phyloP scores from a whole-genome alignment of 2,113 vertebrate species.

The Grallaria varia region DNA sequence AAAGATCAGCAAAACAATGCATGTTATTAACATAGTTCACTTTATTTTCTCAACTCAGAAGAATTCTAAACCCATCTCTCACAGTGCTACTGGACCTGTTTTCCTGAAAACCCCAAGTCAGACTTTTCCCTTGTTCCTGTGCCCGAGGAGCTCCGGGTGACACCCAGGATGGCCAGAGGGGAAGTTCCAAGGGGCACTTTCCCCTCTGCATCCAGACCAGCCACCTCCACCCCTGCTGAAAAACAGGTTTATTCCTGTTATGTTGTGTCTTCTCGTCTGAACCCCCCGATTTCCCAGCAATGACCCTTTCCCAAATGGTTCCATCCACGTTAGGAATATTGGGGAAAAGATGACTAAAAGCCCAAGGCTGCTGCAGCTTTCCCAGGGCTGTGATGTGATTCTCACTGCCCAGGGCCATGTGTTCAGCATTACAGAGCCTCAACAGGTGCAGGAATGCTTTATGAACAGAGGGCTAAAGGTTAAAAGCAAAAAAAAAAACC shows the following conservation, averaged over 20 bases:
- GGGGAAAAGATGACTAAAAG: background rate
- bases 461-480: constrained; percentile 45
- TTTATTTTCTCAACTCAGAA: background rate
- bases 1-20: background rate
- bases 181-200: constrained; percentile 42
- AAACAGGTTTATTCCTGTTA: background rate
- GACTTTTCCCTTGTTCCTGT: background rate
- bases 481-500: constrained; percentile 38
- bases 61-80: background rate
- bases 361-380: background rate
- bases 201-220: background rate
- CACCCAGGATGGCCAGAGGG: background rate
- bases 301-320: constrained; percentile 47
- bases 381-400: constrained; percentile 34
- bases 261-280: background rate
- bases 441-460: constrained; percentile 58
- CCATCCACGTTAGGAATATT: constrained; percentile 28
- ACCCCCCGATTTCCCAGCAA: background rate
- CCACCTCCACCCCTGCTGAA: constrained; percentile 26
- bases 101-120: background rate
- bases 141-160: background rate
- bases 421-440: constrained; percentile 49
- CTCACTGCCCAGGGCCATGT: constrained; percentile 24
- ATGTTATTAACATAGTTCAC: background rate
- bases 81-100: background rate